phyloP scores from a whole-genome alignment of 2,797 vertebrate genomes.

The Brachyalestes nurse region DNA sequence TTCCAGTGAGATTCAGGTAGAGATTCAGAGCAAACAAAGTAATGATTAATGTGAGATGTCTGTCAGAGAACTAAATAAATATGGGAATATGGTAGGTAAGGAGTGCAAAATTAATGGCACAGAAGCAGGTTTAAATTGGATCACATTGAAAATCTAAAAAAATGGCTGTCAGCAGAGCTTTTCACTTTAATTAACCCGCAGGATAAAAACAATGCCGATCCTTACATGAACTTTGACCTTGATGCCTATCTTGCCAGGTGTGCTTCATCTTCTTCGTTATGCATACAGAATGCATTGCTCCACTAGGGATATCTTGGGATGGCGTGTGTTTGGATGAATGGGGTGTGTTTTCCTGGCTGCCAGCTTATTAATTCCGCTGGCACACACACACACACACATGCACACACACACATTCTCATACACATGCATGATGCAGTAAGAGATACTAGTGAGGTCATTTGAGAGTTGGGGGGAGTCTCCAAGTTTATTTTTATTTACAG shows the following conservation, averaged over 20 bases:
- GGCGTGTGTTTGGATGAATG: not conserved
- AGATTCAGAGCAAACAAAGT: too few species aligned
- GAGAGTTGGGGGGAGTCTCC: not conserved
- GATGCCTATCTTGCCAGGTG: not conserved
- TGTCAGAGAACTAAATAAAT: too few species aligned
- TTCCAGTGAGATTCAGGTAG: too few species aligned
- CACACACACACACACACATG: conserved; percentile 1
- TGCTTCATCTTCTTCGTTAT: conserved; percentile 7
- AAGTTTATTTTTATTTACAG: not conserved
- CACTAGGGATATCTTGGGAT: conserved; percentile 23
- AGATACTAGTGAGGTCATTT: not conserved
- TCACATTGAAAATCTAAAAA: conserved; percentile 1
- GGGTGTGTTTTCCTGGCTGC: not conserved
- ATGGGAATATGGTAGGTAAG: too few species aligned
- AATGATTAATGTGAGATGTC: too few species aligned
- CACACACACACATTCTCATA: conserved; percentile 3
- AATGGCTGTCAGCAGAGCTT: conserved; percentile 34
- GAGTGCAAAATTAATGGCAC: too few species aligned
- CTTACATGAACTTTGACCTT: conserved; percentile 21
- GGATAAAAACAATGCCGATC: not conserved
- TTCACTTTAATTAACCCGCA: conserved; percentile 39
- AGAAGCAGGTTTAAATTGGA: not conserved
- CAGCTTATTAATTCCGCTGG: not conserved
- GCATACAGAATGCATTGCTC: not conserved
- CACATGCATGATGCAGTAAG: not conserved